Evolutionary conservation across 2,888 invertebrate genomes (phyloP).

Genomic region (Eupithecia subumbrata): DNA sequence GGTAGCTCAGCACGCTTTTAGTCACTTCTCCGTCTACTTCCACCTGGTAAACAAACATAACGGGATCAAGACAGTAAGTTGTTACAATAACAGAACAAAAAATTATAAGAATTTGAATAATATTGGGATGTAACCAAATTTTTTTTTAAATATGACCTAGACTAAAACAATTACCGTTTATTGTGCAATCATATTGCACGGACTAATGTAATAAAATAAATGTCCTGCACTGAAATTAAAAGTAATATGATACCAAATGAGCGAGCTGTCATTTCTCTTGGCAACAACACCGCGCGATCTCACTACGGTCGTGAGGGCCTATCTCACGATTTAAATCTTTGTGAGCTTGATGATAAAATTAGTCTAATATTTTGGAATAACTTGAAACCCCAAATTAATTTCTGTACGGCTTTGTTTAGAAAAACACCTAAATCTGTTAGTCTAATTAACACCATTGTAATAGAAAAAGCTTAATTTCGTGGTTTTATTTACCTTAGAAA

Average conservation of each 20-base stretch:
- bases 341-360: not conserved
- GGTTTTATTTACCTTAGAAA: not conserved
- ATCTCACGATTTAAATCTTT: too few relatives aligned
- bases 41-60: constrained; percentile 65
- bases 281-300: too few relatives aligned
- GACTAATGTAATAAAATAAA: too few relatives aligned
- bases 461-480: not conserved
- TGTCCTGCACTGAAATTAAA: too few relatives aligned
- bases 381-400: not conserved
- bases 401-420: not conserved
- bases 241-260: too few relatives aligned
- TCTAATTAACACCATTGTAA: constrained; percentile 15
- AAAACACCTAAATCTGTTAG: constrained; percentile 9
- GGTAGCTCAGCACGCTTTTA: constrained; percentile 89
- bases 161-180: too few relatives aligned
- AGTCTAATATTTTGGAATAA: not conserved
- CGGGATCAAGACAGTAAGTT: not conserved
- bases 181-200: too few relatives aligned
- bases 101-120: too few relatives aligned
- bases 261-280: too few relatives aligned
- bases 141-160: too few relatives aligned
- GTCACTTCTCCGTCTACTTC: constrained; percentile 87
- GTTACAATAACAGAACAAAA: not conserved
- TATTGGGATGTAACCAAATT: too few relatives aligned
- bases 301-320: too few relatives aligned